Percentiles rank a stretch among this genome's conserved stretches.
Evolutionary conservation across 2,888 invertebrate genomes (phyloP).

Genomic region (Alloplasta piceator): DNA sequence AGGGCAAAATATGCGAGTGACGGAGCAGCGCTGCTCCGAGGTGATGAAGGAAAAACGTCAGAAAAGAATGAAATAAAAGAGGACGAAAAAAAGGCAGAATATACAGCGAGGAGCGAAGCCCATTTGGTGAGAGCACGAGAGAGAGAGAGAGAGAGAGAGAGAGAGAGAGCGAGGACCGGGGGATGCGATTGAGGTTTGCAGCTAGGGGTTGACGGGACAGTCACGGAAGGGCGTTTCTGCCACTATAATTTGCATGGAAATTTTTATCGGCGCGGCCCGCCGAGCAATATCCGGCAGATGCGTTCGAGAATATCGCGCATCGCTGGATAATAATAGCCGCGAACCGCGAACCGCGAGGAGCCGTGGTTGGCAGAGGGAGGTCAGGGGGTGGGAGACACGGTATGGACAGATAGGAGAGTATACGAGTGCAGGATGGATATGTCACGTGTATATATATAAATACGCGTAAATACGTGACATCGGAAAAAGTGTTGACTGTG

Average conservation of each 20-base stretch:
- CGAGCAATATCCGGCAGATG: constrained; percentile 81
- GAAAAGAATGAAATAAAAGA: constrained; percentile 27
- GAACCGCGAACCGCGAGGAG: constrained; percentile 51
- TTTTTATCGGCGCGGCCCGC: constrained; percentile 77
- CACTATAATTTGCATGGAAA: constrained; percentile 81
- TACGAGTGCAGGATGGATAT: constrained; percentile 23
- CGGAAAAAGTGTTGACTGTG: background rate
- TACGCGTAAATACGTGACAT: background rate
- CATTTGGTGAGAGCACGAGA: constrained; percentile 20
- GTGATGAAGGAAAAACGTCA: constrained; percentile 10
- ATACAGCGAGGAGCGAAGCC: constrained; percentile 22
- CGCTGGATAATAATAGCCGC: constrained; percentile 76
- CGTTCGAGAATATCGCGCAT: constrained; percentile 76
- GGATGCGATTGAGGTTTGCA: constrained; percentile 31
- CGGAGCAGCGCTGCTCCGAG: background rate
- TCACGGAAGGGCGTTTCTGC: constrained; percentile 75
- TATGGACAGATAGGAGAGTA: constrained; percentile 28
- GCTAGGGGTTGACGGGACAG: constrained; percentile 45
- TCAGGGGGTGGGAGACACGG: constrained; percentile 42
- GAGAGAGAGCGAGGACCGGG: background rate
- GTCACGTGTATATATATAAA: constrained; percentile 38
- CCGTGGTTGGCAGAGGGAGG: background rate
- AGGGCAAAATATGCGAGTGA: constrained; percentile 12
- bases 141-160: constrained; percentile 1
- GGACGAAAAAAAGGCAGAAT: constrained; percentile 27